Evolutionary conservation across 2,113 vertebrate species (phyloP).

Genomic region (Caranx melampygus): DNA sequence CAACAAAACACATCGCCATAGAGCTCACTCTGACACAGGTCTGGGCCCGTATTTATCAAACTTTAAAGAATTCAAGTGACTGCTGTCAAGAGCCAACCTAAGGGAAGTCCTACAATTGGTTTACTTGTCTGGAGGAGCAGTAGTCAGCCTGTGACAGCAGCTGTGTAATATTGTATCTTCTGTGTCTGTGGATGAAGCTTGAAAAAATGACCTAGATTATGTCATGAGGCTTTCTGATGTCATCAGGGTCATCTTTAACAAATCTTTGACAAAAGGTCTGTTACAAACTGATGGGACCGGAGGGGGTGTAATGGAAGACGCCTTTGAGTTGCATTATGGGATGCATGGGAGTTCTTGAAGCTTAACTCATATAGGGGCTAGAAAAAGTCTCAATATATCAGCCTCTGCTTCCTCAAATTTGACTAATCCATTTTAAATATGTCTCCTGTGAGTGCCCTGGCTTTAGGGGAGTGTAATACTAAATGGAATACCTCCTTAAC

Average conservation of each 20-base stretch:
- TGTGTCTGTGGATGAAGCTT: not conserved
- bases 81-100: not conserved
- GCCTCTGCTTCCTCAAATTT: not conserved
- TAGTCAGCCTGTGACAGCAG: not conserved
- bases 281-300: not conserved
- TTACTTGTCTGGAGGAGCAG: not conserved
- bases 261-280: not conserved
- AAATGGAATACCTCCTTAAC: not conserved
- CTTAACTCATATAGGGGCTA: not conserved
- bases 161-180: not conserved
- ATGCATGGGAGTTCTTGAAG: not conserved
- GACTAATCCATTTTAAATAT: not conserved
- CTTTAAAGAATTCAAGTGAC: not conserved
- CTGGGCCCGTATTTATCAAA: not conserved
- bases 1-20: not conserved
- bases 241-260: not conserved
- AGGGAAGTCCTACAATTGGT: not conserved
- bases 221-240: not conserved
- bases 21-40: not conserved
- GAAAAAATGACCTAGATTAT: not conserved
- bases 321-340: not conserved
- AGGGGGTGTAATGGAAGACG: not conserved
- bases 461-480: not conserved
- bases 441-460: not conserved
- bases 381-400: not conserved